These are phyloP conservation scores for Oncorhynchus nerka DNA, from an alignment of 2,113 vertebrate genomes.

Conservation along the genomic window DNA sequence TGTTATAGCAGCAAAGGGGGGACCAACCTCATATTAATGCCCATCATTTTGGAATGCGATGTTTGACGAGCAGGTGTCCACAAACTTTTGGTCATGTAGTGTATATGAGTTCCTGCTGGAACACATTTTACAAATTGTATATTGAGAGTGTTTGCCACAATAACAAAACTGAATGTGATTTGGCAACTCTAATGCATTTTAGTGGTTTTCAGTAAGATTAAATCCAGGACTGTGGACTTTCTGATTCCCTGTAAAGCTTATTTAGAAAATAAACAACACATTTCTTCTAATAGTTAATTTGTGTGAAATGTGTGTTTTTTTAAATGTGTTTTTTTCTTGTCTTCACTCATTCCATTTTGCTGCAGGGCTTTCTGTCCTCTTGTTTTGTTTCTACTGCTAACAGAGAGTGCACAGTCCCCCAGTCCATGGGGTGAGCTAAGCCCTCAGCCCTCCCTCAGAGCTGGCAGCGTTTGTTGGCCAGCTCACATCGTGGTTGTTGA, in stretches of 20 bases:
- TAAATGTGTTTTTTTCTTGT: too few relatives aligned
- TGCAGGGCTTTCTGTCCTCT: not conserved
- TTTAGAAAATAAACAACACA: not conserved
- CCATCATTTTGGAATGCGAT: too few relatives aligned
- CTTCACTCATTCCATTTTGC: not conserved
- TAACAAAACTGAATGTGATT: too few relatives aligned
- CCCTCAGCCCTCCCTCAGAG: not conserved
- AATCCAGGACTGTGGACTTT: not conserved
- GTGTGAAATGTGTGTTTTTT: too few relatives aligned
- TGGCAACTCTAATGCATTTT: not conserved
- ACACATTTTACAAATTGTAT: too few relatives aligned
- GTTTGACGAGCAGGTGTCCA: too few relatives aligned
- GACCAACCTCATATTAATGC: slow-evolving; percentile 20
- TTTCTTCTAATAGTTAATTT: not conserved
- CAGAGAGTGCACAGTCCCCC: not conserved
- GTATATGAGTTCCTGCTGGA: too few relatives aligned
- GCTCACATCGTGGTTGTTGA: not conserved
- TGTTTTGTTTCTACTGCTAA: not conserved
- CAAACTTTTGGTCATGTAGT: not conserved
- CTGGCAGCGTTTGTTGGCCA: too few relatives aligned
- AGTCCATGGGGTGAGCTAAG: not conserved
- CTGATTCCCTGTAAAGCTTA: not conserved
- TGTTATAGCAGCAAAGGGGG: not conserved
- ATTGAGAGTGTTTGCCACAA: too few relatives aligned
- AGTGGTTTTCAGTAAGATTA: not conserved